phyloP scores from a whole-genome alignment of 2,113 vertebrate species.

The Halichoeres trimaculatus region DNA sequence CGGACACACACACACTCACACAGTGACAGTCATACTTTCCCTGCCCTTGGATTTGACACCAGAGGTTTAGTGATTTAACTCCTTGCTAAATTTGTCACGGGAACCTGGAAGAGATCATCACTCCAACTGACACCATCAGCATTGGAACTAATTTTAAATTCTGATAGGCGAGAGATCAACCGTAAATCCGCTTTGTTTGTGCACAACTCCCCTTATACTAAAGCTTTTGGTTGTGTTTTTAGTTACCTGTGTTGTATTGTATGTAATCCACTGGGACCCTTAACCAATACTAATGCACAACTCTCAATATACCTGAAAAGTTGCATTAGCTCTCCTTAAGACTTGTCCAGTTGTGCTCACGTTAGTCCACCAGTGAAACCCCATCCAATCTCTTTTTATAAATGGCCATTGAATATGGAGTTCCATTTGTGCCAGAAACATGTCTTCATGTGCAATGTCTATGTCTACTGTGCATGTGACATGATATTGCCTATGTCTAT shows the following conservation, averaged over 20 bases:
- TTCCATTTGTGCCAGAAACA: too few species aligned
- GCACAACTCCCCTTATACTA: neutral
- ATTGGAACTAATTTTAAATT: conserved; percentile 12
- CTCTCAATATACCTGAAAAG: too few species aligned
- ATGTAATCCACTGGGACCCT: neutral
- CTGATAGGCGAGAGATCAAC: neutral
- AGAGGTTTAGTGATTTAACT: conserved; percentile 63
- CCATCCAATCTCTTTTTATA: too few species aligned
- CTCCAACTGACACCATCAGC: conserved; percentile 35
- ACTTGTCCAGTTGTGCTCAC: too few species aligned
- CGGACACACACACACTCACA: conserved; percentile 9
- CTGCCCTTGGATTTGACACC: conserved; percentile 70
- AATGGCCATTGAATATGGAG: too few species aligned
- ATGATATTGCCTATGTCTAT: too few species aligned
- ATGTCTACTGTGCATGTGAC: too few species aligned
- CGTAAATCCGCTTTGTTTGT: conserved; percentile 7
- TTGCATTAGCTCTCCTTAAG: too few species aligned
- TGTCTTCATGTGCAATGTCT: too few species aligned
- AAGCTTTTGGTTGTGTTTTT: neutral
- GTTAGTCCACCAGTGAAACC: too few species aligned
- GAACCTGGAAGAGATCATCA: conserved; percentile 54
- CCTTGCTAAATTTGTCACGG: conserved; percentile 66
- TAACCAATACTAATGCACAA: too few species aligned
- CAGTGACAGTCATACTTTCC: conserved; percentile 35
- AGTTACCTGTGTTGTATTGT: neutral